phyloP scores from a whole-genome alignment of 37 sponge, comb jelly and placozoan genomes.

The Chondrilla cf. caribensis region DNA sequence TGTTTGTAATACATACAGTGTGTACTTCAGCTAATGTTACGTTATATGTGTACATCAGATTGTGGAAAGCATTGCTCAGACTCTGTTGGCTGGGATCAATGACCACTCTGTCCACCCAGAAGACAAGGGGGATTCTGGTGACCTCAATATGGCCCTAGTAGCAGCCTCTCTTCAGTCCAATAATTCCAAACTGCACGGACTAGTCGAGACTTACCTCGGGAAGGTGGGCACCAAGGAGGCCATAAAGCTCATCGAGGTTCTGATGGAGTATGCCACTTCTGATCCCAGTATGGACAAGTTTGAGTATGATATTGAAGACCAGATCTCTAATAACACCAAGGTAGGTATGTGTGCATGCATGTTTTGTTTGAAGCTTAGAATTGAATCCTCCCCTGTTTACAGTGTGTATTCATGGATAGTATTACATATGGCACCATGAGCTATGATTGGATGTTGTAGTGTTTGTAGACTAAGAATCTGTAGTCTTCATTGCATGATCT shows the following conservation, averaged over 20 bases:
- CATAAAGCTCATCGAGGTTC: neutral
- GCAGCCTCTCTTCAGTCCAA: neutral
- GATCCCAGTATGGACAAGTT: neutral
- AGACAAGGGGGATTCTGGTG: neutral
- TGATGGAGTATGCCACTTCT: neutral
- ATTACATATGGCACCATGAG: too few species aligned
- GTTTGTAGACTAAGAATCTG: too few species aligned
- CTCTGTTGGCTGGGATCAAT: neutral
- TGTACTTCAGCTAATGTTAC: too few species aligned
- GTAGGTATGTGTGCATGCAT: too few species aligned
- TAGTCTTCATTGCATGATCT: too few species aligned
- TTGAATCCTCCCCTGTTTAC: too few species aligned
- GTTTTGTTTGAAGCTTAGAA: too few species aligned
- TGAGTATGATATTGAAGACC: neutral
- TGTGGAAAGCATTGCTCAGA: neutral
- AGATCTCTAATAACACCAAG: too few species aligned
- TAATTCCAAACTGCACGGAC: slow-evolving; percentile 22
- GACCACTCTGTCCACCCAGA: slow-evolving; percentile 12
- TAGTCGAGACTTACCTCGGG: slow-evolving; percentile 24
- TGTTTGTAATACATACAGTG: too few species aligned
- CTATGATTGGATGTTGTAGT: too few species aligned
- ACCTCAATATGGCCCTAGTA: neutral
- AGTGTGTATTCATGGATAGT: too few species aligned
- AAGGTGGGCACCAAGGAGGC: slow-evolving; percentile 17
- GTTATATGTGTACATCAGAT: neutral